These are phyloP conservation scores for Cephus cinctus DNA, from an alignment of 1,140 invertebrate genomes.

Conservation along the genomic window DNA sequence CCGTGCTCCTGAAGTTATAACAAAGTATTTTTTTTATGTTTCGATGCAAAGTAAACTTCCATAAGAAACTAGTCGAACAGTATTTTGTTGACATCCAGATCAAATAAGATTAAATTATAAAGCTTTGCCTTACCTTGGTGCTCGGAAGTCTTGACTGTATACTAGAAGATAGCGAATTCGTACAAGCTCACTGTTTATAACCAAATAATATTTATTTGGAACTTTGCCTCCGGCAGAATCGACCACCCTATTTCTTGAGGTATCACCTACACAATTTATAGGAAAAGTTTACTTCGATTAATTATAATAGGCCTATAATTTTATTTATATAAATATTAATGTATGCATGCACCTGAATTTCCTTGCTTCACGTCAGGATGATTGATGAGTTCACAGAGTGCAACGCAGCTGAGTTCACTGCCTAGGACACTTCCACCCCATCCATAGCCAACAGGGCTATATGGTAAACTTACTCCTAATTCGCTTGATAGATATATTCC, in stretches of 20 bases:
- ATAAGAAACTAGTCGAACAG: too few species aligned
- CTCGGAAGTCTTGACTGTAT: constrained; percentile 60
- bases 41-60: too few species aligned
- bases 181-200: constrained; percentile 74
- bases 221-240: constrained; percentile 60
- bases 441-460: constrained; percentile 68
- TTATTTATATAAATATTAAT: background rate
- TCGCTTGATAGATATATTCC: constrained; percentile 77
- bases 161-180: constrained; percentile 76
- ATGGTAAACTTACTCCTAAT: constrained; percentile 67
- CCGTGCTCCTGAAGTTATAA: constrained; percentile 37
- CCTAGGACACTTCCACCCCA: constrained; percentile 76
- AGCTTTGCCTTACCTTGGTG: constrained; percentile 29
- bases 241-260: constrained; percentile 39
- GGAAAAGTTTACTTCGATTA: constrained; percentile 6
- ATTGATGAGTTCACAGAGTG: constrained; percentile 76
- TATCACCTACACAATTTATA: constrained; percentile 35
- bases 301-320: constrained; percentile 3
- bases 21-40: too few species aligned
- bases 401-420: constrained; percentile 71
- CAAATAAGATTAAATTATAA: background rate
- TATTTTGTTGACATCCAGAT: too few species aligned
- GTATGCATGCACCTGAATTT: constrained; percentile 36
- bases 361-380: constrained; percentile 59
- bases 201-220: constrained; percentile 72